These are phyloP conservation scores for Ophioderma brevispina DNA, from an alignment of 35 echinoderm and acorn worm genomes.

Conservation along the genomic window DNA sequence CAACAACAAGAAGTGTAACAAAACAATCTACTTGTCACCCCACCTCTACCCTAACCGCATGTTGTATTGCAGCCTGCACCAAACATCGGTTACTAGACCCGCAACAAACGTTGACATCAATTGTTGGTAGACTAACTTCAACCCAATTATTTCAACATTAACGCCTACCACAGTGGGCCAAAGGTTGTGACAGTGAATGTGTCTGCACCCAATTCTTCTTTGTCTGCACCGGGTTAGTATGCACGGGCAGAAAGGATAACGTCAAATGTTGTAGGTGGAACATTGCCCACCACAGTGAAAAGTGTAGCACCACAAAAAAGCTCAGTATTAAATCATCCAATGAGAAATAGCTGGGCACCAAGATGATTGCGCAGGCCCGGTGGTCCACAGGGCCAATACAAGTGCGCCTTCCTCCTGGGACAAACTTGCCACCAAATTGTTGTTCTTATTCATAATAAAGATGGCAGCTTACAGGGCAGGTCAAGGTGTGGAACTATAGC, in stretches of 20 bases:
- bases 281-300: constrained; percentile 21
- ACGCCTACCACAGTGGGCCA: background rate
- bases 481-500: constrained; percentile 26
- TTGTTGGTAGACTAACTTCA: no score
- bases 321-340: constrained; percentile 55
- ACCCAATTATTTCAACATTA: no score
- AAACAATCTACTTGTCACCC: background rate
- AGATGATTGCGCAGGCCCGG: constrained; percentile 91
- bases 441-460: constrained; percentile 85
- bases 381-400: constrained; percentile 46
- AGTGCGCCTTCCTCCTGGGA: constrained; percentile 73
- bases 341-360: constrained; percentile 75
- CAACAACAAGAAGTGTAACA: constrained; percentile 2
- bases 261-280: constrained; percentile 2
- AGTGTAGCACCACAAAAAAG: constrained; percentile 56
- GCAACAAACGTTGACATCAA: constrained; percentile 13
- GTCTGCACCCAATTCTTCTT: background rate
- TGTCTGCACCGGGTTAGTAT: background rate
- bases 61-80: constrained; percentile 39
- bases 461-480: constrained; percentile 90
- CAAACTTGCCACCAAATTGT: constrained; percentile 85
- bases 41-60: background rate
- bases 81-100: constrained; percentile 12
- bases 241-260: constrained; percentile 39
- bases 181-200: constrained; percentile 82